Base-by-base conservation (phyloP, 2,888 invertebrate species). In the Geophilus truncorum region DNA sequence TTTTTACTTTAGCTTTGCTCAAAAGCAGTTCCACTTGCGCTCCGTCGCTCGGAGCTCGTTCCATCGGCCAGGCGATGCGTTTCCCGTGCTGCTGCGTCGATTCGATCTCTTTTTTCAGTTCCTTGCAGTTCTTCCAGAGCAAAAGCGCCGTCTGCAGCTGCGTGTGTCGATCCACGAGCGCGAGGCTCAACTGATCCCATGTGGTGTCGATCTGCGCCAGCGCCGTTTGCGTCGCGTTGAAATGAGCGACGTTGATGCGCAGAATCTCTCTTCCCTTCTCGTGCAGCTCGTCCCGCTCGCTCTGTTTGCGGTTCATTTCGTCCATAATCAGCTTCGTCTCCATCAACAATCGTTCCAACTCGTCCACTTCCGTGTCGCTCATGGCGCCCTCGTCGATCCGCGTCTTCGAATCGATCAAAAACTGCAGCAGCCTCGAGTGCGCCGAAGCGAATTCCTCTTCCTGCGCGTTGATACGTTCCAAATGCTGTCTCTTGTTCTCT, bases 171-270 rank as follows among this genome's bases (percentile, higher is more conserved):
- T 93, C 93, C 80, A 90, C 90, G 25, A 95, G 90, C 80, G 91
- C 89, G 83, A 93, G 92, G 79, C 92, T 92, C 0, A 93, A 89
- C 86, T 92, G 92, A 85, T 94, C 94, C 91, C 93, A 95, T 83
- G 92, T 92, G 80, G 92, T 91, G 85, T 95, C 95, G 62, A 94
- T 90, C 0, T 92, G 90, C 0, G 94, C 90, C 0, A 96, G 87
- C 77, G 92, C 91, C 84, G 93, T 93, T 87, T 96, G 95, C 82
- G 95, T 92, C 0, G 91, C 90, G 0, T 93, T 92, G 87, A 93
- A 92, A 83, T 93, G 93, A 79, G 92, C 90, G 85, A 93, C 92
- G 87, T 96, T 93, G 88, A 93, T 92, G 85, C 93, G 92, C 91
- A 95, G 92, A 83, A 95, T 87, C 84, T 92, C 90, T 80, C 93